Base-by-base conservation (phyloP, 1,140 invertebrate species). In the Condylostylus longicornis region DNA sequence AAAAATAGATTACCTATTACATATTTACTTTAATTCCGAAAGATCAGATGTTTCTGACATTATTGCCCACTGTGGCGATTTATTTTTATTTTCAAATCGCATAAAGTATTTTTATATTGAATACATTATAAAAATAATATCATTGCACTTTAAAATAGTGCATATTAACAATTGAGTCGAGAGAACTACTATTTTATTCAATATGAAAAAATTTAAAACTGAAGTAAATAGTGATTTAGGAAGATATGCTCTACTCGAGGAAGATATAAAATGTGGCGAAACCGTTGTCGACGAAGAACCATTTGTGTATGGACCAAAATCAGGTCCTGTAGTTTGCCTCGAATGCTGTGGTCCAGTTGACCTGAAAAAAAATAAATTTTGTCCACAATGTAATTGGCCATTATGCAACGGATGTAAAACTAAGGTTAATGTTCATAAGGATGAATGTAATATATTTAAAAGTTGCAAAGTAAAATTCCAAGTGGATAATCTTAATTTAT, bases 231-330 rank as follows among this genome's bases (percentile, higher is more conserved):
- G n/a, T n/a, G n/a, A n/a, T n/a, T n/a, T n/a, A n/a, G n/a, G n/a
- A n/a, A 67, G 75, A 46, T 81, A 74, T 56, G 63, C 73, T 29
- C 63, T 76, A 0, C 69, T 76, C 2, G 66, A 51, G 13, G 67
- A 70, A 43, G 65, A 71, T 51, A 54, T 82, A 19, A 65, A 71
- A 37, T 52, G 70, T 5, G 79, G 79, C 0, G 76, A 79, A 47
- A 53, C 75, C 40, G 72, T 83, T 37, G 66, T 82, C 37, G 64
- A 62, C 2, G 79, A 82, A 54, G 54, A 62, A 19, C 76, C 79
- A 0, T 72, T 82, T 41, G 67, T 72, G 8, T 64, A 77, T 19
- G 80, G 79, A 21, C 79, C 81, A 1, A 82, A 82, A 64, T 59
- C 61, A 61, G 71, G 66, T 54, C 57, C 62, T 29, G 71, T 74